These are phyloP conservation scores for Falcunculus frontatus DNA, from an alignment of 2,113 vertebrate genomes.

Conservation along the genomic window DNA sequence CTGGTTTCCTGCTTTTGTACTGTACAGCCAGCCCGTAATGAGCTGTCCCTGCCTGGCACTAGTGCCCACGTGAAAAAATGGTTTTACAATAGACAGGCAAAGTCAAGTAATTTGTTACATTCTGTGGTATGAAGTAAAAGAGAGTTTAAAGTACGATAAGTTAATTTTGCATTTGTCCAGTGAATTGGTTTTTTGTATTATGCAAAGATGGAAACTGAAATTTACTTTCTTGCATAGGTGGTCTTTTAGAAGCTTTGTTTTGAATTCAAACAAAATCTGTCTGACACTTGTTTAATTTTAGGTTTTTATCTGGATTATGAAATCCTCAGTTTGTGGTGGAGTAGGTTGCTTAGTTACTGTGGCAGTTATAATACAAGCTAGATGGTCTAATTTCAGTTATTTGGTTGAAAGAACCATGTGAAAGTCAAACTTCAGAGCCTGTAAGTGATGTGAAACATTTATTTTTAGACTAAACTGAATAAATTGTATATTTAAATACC, in stretches of 20 bases:
- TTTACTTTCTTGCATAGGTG: background rate
- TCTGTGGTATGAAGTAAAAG: background rate
- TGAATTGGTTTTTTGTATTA: background rate
- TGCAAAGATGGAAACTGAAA: background rate
- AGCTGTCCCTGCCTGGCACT: background rate
- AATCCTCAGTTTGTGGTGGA: background rate
- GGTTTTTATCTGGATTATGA: background rate
- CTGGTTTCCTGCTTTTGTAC: background rate
- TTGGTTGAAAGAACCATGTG: background rate
- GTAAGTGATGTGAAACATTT: background rate
- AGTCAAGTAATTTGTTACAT: background rate
- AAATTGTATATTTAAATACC: background rate
- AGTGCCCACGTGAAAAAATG: background rate
- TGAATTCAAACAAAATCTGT: background rate
- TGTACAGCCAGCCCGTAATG: background rate
- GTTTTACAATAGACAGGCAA: background rate
- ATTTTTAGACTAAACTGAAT: background rate
- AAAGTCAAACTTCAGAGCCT: background rate
- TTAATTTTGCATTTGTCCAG: background rate
- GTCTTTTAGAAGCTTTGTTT: background rate
- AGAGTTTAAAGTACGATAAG: background rate
- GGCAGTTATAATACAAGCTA: background rate
- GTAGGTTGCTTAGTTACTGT: background rate
- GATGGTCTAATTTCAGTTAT: background rate
- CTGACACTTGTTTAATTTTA: background rate